Conservation (phyloP, 1,140 invertebrate species). For the Drosophila teissieri region DNA sequence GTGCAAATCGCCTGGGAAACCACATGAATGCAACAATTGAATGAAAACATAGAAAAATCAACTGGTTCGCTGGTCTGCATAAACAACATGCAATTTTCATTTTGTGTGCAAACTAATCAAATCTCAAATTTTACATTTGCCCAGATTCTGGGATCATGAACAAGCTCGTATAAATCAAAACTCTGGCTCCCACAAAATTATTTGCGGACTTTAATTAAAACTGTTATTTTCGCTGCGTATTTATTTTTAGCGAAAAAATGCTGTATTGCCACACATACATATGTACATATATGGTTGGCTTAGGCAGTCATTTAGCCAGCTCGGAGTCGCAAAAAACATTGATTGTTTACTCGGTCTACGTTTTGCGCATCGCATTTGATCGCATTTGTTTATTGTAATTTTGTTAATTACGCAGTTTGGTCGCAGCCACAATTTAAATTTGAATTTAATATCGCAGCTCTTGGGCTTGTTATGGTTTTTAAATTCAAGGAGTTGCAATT, state of each 20-base stretch:
- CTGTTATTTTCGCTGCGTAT: conserved; percentile 64
- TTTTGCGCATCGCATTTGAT: conserved; percentile 40
- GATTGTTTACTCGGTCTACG: conserved; percentile 32
- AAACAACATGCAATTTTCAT: conserved; percentile 63
- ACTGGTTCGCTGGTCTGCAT: conserved; percentile 31
- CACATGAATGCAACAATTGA: conserved; percentile 58
- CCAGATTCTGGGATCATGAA: conserved; percentile 6
- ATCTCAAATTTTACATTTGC: conserved; percentile 56
- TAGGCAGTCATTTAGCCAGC: conserved; percentile 66
- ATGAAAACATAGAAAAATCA: conserved; percentile 22
- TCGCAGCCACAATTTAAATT: conserved; percentile 16
- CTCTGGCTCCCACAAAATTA: conserved; percentile 60
- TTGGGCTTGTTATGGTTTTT: conserved; percentile 4
- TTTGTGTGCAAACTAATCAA: conserved; percentile 72
- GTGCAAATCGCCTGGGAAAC: conserved; percentile 27
- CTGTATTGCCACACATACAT: not conserved
- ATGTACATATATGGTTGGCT: conserved; percentile 14
- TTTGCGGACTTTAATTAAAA: conserved; percentile 73
- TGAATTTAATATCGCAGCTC: conserved; percentile 17
- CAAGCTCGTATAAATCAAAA: conserved; percentile 57
- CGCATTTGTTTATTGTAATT: conserved; percentile 55
- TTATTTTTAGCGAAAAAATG: conserved; percentile 53
- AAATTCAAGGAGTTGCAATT: conserved; percentile 18
- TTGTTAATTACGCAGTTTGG: conserved; percentile 59
- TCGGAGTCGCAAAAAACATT: conserved; percentile 25